Base-by-base conservation (phyloP, 1,140 invertebrate species). In the Steinernema feltiae region DNA sequence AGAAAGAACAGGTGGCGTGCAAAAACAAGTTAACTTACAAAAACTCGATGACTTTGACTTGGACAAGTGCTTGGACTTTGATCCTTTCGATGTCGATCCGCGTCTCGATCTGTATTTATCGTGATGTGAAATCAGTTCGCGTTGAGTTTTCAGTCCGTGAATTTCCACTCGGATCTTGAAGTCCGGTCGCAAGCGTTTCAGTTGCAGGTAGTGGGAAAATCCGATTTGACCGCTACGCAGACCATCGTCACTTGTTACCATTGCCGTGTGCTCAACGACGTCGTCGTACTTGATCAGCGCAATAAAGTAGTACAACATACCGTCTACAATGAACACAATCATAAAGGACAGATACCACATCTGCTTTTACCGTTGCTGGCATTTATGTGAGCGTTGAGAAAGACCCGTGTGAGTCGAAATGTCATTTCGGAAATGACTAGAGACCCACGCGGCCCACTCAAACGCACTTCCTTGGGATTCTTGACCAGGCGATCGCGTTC, bases 291-390 rank as follows among this genome's bases (percentile, higher is more conserved):
- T 63, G 53, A 63, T 63, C 53, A 63, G 24, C 53, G 24, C 53
- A 21, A 63, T 63, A 21, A 63, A 63, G 53, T 63, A 63, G 53
- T 17, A 63, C 53, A 63, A 21, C 53, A 63, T 63, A 27, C 53
- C 53, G 24, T 63, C 53, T 63, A 27, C 2, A 63, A 27, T n/a
- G 24, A 3, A 63, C n/a, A n/a, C 3, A 3, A n/a, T 27, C 7
- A 63, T 12, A 21, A 63, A 15, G 24, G 24, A 27, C 41, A 27
- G 15, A 15, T 17, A n/a, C 15, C 7, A 63, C 12, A n/a, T 17
- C 24, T 15, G 24, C 7, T 3, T 27, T 63, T 63, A 63, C 53
- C 53, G 24, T 63, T 63, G 53, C 24, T 63, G 24, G 53, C 53
- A 21, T 63, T 63, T 3, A 63, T 63, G 24, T 63, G 53, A 27